A percentile compares a stretch with the other conserved stretches of the same genome.
Conservation (phyloP, 2,113 vertebrate genomes). For the Pygoscelis adeliae region DNA sequence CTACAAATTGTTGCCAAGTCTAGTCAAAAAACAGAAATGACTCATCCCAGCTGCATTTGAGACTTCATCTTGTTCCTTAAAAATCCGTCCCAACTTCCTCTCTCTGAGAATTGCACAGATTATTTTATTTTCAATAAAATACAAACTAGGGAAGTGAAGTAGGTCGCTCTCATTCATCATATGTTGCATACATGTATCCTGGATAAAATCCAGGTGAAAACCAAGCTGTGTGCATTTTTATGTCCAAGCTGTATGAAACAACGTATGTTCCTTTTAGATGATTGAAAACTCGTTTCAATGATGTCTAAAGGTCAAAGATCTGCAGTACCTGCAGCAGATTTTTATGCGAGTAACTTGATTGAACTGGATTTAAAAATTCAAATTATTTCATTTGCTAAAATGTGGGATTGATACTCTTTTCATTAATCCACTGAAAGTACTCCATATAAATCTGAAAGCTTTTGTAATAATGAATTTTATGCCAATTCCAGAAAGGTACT, state of each 20-base stretch:
- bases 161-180: accelerated
- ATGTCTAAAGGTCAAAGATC: not conserved
- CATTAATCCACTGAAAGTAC: not conserved
- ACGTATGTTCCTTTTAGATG: not conserved
- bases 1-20: not conserved
- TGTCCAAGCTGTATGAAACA: not conserved
- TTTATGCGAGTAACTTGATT: not conserved
- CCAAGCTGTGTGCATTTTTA: not conserved
- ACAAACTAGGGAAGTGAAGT: not conserved
- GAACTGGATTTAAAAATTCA: not conserved
- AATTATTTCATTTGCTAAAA: not conserved
- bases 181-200: not conserved
- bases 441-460: not conserved
- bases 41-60: not conserved
- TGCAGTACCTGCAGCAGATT: not conserved
- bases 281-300: not conserved
- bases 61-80: not conserved
- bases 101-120: not conserved
- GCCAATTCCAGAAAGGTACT: not conserved
- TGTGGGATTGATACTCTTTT: not conserved
- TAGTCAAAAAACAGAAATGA: not conserved
- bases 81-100: not conserved
- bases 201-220: not conserved
- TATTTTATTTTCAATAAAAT: not conserved
- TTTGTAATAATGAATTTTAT: not conserved